Evolutionary conservation across 2,888 invertebrate genomes (phyloP).

Genomic region (Drymonia ruficornis): DNA sequence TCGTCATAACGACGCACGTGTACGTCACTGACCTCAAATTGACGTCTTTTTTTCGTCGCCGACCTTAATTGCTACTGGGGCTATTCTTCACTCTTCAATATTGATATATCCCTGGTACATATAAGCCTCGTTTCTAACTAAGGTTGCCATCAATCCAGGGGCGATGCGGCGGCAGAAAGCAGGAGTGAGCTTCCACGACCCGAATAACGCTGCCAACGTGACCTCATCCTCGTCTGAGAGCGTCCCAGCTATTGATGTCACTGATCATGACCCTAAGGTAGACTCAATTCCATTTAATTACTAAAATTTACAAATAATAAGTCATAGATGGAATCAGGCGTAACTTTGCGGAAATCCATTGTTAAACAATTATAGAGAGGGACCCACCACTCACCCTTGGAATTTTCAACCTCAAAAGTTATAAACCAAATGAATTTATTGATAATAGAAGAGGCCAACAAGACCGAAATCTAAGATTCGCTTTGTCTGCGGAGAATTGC

Average conservation of each 20-base stretch:
- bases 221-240: constrained; percentile 59
- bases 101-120: neutral
- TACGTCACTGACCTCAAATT: too few species aligned
- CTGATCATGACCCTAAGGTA: constrained; percentile 79
- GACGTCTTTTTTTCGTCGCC: too few species aligned
- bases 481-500: too few species aligned
- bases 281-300: constrained; percentile 3
- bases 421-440: too few species aligned
- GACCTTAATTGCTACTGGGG: neutral
- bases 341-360: too few species aligned
- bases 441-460: too few species aligned
- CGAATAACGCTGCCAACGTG: constrained; percentile 61
- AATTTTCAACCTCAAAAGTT: too few species aligned
- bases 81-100: neutral
- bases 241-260: constrained; percentile 61
- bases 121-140: neutral
- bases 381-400: too few species aligned
- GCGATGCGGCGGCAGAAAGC: constrained; percentile 86
- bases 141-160: constrained; percentile 41
- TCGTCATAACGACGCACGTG: too few species aligned
- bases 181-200: constrained; percentile 86
- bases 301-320: too few species aligned
- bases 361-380: neutral
- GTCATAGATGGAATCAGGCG: too few species aligned
- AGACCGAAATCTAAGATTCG: too few species aligned